Evolutionary conservation across 2,797 vertebrate genomes (phyloP), one percentile per base, ranked within the genome.

Genomic region (Sciurus carolinensis): DNA sequence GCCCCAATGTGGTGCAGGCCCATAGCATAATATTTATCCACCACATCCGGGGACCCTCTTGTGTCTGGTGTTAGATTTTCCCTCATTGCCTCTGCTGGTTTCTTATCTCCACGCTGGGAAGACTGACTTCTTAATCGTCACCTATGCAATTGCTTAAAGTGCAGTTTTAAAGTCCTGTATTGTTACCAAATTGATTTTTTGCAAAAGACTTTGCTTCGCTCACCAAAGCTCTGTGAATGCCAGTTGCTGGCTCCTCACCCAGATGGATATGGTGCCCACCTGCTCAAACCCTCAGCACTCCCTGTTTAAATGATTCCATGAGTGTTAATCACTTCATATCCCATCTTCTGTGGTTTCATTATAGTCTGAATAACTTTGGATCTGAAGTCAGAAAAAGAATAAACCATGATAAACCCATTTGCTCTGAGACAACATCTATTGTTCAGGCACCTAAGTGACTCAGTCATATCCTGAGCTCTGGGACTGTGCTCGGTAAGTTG

Each of bases 321-420:
- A 80, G 14, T 24, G 47, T 67, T 66, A 52, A 57, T 94, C 28
- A 54, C 28, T 62, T 72, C 36, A 42, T 62, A 62, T 64, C 7
- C 12, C 47, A 3, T 50, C n/a, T 91, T 82, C 75, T 77, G 30
- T 88, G 83, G 30, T 82, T 94, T 84, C 42, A 33, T 76, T 85
- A 12, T 1, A 71, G 30, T 36, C 42, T 79, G 0, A 30, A 9
- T 73, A 57, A 85, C 42, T 77, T 91, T 94, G 67, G 76, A 67
- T 13, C 33, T 66, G 42, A 84, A 9, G 12, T 90, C 72, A 96
- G 36, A 94, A 67, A 80, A 85, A 85, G 39, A 66, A 72, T 75
- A n/a, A 76, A 93, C 50, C 13, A 50, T 0, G 30, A 75, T 42
- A 69, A 12, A 62, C 33, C 33, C 42, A 26, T 59, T 64, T 54